Evolutionary conservation across 2,113 vertebrate species (phyloP), one percentile per base, ranked within the genome.

Genomic region (Tiliqua scincoides): DNA sequence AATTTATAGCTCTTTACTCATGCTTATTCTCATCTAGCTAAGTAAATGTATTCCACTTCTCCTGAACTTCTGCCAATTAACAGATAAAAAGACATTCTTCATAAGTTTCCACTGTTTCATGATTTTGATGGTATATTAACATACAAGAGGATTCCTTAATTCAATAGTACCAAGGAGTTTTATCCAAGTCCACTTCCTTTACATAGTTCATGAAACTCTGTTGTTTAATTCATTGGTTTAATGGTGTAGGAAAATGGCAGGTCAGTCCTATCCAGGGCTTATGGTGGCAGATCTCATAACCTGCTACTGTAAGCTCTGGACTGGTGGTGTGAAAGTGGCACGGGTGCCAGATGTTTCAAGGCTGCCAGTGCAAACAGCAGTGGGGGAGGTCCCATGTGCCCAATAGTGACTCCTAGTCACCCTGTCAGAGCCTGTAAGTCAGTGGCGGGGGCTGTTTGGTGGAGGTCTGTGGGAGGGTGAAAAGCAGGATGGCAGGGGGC

Each of bases 21-120:
- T 40, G 2, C 84, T 63, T 30, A 86, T 89, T 63, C 30, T 85
- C 72, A 80, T 25, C 48, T 54, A 70, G 20, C 6, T 76, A 83
- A 94, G 74, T 70, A 73, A 84, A 86, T 81, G 57, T n/a, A 1
- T 74, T 84, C 52, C 25, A 5, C 23, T 91, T 90, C 59, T 82
- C 89, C 71, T 84, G 25, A 62, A 48, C 54, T 90, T 86, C 70
- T 85, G 12, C 25, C 80, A 85, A 71, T 85, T 86, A 79, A 70
- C 71, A 90, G 57, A 83, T 91, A 88, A 89, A 90, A 77, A 63
- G 15, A 2, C 65, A 59, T 6, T n/a, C 18, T 62, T 21, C 27
- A 65, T 1, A 1, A 91, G 82, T 88, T 77, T 27, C 61, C 54
- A 25, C 40, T 73, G 6, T 88, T 93, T 89, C 3, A 81, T 82